Evolutionary conservation across 2,113 vertebrate genomes (phyloP).

Genomic region (Cephalopholis sonnerati): DNA sequence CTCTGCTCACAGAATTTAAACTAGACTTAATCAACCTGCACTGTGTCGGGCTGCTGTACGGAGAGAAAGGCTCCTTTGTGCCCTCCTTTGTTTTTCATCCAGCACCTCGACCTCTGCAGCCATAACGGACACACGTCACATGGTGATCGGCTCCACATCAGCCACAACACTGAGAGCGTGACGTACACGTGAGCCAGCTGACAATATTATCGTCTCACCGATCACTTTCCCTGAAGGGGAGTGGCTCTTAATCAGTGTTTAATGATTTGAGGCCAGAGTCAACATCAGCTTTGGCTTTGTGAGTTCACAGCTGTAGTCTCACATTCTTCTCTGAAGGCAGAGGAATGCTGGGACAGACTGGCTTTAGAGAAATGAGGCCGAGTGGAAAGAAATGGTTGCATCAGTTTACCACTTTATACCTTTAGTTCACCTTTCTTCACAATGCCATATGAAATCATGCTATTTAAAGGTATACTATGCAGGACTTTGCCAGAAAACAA

Average conservation of each 20-base stretch:
- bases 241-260: constrained; percentile 55
- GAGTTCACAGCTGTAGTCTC: constrained; percentile 28
- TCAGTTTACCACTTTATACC: not conserved
- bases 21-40: constrained; percentile 46
- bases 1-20: constrained; percentile 19
- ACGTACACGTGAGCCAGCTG: constrained; percentile 24
- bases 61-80: constrained; percentile 61
- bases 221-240: constrained; percentile 18
- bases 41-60: constrained; percentile 14
- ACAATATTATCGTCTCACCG: constrained; percentile 29
- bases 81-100: constrained; percentile 42
- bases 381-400: not conserved
- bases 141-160: constrained; percentile 20
- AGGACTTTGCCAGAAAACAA: too few species aligned
- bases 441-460: not conserved
- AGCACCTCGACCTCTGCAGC: constrained; percentile 30
- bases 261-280: constrained; percentile 58
- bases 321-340: constrained; percentile 31
- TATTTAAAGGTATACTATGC: not conserved
- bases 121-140: constrained; percentile 42
- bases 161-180: constrained; percentile 11
- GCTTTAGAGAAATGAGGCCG: not conserved
- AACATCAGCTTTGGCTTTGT: constrained; percentile 55
- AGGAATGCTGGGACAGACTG: constrained; percentile 43
- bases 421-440: not conserved